Conservation (phyloP, 2,113 vertebrate genomes). For the Sander vitreus region DNA sequence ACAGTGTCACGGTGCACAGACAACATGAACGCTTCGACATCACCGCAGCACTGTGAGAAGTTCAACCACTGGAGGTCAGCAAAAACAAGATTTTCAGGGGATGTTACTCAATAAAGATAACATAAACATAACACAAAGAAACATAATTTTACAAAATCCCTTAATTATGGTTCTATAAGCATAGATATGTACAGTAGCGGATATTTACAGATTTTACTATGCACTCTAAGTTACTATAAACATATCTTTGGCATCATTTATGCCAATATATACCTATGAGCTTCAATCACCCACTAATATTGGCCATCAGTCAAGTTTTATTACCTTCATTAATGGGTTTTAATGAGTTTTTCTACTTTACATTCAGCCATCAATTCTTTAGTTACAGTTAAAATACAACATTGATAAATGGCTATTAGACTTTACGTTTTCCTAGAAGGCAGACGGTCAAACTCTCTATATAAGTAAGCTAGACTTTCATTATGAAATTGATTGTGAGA, state of each 20-base stretch:
- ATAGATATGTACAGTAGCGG: neutral
- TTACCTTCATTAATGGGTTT: neutral
- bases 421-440: neutral
- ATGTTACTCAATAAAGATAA: neutral
- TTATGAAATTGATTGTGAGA: constrained; percentile 16
- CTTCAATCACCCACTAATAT: neutral
- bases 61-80: neutral
- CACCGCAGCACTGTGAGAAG: neutral
- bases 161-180: neutral
- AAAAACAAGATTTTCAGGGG: neutral
- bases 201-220: neutral
- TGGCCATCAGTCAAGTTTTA: neutral
- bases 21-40: neutral
- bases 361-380: neutral
- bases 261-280: no score
- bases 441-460: neutral
- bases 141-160: neutral
- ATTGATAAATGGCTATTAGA: neutral
- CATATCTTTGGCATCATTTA: neutral
- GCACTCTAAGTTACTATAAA: neutral
- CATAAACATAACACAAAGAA: neutral
- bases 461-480: neutral
- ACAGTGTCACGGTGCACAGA: neutral
- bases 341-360: neutral
- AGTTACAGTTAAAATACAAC: neutral